phyloP scores from a whole-genome alignment of 2,888 invertebrate genomes.

The Andricus curvator region DNA sequence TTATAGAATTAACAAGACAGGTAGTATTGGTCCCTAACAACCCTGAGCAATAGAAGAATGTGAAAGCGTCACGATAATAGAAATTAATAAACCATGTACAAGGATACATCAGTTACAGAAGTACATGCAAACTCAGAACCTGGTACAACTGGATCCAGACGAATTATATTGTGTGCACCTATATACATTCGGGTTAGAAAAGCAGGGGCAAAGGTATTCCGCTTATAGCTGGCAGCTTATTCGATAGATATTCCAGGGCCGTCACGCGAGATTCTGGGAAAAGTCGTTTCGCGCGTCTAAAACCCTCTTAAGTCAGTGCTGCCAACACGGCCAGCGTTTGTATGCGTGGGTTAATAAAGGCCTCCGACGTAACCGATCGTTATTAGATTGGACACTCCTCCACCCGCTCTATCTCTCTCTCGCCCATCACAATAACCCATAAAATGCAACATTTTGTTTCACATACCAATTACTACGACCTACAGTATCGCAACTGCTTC shows the following conservation, averaged over 20 bases:
- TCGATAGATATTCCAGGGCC: constrained; percentile 73
- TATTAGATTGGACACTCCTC: constrained; percentile 77
- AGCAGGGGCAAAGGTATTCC: constrained; percentile 47
- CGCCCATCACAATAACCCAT: constrained; percentile 74
- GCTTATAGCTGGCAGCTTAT: constrained; percentile 58
- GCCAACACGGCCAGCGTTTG: constrained; percentile 46
- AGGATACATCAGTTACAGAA: background rate
- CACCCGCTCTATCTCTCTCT: constrained; percentile 54
- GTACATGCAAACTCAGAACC: constrained; percentile 28
- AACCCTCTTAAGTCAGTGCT: constrained; percentile 57
- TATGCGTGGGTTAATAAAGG: constrained; percentile 75
- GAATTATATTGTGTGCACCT: constrained; percentile 14
- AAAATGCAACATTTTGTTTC: constrained; percentile 76
- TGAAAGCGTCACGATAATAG: constrained; percentile 23
- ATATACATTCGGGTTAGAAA: constrained; percentile 27
- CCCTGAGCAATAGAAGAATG: background rate
- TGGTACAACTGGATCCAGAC: constrained; percentile 36
- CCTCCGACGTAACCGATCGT: constrained; percentile 75
- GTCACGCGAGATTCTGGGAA: constrained; percentile 77
- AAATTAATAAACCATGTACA: constrained; percentile 8
- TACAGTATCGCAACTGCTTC: constrained; percentile 9
- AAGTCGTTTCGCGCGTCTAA: constrained; percentile 74
- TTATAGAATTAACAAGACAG: background rate
- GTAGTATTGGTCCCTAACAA: background rate
- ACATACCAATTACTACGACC: constrained; percentile 69